A percentile compares a stretch with the other conserved stretches of the same genome.
These are phyloP conservation scores for Cherax destructor DNA, from an alignment of 1,140 invertebrate species.

Conservation along the genomic window DNA sequence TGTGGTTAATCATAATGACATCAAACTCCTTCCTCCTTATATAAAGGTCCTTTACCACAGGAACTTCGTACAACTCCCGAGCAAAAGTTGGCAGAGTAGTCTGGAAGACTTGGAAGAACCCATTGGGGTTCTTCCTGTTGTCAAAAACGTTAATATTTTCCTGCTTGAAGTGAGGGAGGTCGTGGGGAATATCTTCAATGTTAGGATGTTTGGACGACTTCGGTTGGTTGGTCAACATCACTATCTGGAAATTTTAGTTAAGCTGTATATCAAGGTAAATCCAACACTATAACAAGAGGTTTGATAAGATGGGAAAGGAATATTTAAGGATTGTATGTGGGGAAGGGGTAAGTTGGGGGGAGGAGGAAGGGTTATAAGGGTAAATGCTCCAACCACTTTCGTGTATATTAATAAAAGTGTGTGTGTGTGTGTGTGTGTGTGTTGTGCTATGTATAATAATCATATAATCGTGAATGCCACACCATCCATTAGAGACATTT, in stretches of 20 bases:
- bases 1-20: constrained; percentile 14
- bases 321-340: too few species aligned
- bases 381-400: too few species aligned
- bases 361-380: too few species aligned
- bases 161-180: constrained; percentile 25
- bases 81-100: constrained; percentile 16
- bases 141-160: constrained; percentile 49
- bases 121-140: background rate
- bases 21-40: constrained; percentile 51
- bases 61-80: constrained; percentile 41
- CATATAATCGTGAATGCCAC: too few species aligned
- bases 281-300: too few species aligned
- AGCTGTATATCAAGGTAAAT: too few species aligned
- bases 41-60: constrained; percentile 21
- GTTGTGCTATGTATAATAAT: too few species aligned
- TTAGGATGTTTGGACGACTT: constrained; percentile 32
- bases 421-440: too few species aligned
- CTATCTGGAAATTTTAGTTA: constrained; percentile 5
- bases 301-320: too few species aligned
- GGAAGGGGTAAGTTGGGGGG: too few species aligned
- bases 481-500: too few species aligned
- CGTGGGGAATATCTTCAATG: constrained; percentile 26
- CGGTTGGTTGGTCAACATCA: constrained; percentile 51
- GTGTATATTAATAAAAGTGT: too few species aligned
- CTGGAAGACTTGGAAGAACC: constrained; percentile 5